Evolutionary conservation across 2,113 vertebrate species (phyloP).

Genomic region (Sylvilagus bachmani): DNA sequence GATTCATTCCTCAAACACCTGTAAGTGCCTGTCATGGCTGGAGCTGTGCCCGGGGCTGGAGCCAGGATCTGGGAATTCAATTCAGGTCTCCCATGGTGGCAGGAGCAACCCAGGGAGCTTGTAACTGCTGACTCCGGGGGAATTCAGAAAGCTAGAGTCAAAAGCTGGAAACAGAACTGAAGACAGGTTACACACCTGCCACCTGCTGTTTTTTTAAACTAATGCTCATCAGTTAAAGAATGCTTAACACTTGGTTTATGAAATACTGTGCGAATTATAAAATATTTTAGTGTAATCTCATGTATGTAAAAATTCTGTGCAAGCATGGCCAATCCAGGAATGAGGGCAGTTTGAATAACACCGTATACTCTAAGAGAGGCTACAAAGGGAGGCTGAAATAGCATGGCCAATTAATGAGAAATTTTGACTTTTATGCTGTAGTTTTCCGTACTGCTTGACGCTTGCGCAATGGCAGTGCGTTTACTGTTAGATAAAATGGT

Average conservation of each 20-base stretch:
- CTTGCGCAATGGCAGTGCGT: background rate
- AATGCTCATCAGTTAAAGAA: background rate
- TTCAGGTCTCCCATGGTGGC: too few species aligned
- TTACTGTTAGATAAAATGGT: background rate
- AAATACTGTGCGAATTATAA: background rate
- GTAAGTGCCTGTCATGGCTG: too few species aligned
- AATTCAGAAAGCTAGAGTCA: too few species aligned
- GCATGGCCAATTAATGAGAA: too few species aligned
- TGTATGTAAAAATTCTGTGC: background rate
- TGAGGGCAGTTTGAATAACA: background rate
- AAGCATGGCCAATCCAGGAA: too few species aligned
- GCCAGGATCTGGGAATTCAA: too few species aligned
- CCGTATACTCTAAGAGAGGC: background rate
- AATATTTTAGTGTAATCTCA: background rate
- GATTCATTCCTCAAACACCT: too few species aligned
- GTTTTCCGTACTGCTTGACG: background rate
- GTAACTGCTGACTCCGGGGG: too few species aligned
- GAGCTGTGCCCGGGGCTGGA: too few species aligned
- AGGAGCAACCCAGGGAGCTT: too few species aligned
- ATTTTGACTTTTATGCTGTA: background rate
- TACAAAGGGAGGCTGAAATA: background rate
- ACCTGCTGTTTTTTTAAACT: background rate
- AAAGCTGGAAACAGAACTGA: too few species aligned
- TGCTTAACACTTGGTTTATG: background rate
- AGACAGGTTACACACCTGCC: too few species aligned